Conservation (phyloP, 2,113 vertebrate genomes). For the Sarotherodon lohbergeri region DNA sequence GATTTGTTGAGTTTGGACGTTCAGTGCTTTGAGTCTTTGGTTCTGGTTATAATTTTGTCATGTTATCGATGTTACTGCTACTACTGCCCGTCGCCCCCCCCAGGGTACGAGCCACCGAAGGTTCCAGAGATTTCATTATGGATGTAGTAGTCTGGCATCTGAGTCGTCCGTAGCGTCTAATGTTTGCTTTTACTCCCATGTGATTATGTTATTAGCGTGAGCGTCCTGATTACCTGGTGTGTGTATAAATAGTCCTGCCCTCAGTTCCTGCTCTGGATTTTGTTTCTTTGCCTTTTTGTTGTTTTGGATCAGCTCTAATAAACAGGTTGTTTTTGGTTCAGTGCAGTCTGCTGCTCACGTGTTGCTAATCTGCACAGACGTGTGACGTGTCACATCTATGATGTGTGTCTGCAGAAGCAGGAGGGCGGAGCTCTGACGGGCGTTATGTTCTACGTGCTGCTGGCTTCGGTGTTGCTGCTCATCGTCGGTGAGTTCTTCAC, state of each 20-base stretch:
- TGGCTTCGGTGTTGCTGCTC: not conserved
- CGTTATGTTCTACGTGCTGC: not conserved
- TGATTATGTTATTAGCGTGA: not conserved
- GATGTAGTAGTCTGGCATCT: not conserved
- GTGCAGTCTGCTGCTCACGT: not conserved
- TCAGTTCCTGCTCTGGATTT: not conserved
- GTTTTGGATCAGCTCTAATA: not conserved
- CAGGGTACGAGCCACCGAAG: not conserved
- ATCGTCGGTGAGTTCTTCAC: not conserved
- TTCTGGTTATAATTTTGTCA: not conserved
- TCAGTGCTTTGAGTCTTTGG: not conserved
- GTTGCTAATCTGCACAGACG: not conserved
- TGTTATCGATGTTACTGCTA: accelerated
- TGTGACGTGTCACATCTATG: not conserved
- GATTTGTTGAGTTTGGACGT: not conserved
- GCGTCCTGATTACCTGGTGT: accelerated
- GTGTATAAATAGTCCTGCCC: not conserved
- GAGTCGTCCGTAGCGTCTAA: not conserved
- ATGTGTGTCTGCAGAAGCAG: not conserved
- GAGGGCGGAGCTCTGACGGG: accelerated
- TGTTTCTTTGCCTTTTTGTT: not conserved
- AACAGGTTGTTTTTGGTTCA: too few relatives aligned
- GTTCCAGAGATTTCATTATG: accelerated
- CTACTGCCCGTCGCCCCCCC: accelerated
- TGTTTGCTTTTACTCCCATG: accelerated